Percentiles rank a stretch among this genome's conserved stretches.
Evolutionary conservation across 2,113 vertebrate genomes (phyloP).

Genomic region (Actenoides lindsayi): DNA sequence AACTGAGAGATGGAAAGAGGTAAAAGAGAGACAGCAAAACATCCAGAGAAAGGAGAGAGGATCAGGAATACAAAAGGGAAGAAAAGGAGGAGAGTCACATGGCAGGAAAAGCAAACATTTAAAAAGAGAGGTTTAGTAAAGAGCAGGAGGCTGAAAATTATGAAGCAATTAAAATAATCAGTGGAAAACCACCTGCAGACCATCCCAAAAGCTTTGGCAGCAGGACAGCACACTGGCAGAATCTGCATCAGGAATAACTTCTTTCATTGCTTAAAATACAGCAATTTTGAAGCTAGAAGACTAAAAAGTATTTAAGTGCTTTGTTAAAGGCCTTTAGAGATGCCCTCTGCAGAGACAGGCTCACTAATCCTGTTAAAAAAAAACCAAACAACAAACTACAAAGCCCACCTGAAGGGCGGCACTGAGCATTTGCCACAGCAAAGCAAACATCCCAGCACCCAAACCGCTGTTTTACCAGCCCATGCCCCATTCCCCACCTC

Average conservation of each 20-base stretch:
- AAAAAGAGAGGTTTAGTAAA: neutral
- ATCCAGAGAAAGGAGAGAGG: neutral
- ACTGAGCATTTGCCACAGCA: neutral
- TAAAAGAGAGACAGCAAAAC: neutral
- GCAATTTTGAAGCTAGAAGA: neutral
- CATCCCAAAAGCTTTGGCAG: neutral
- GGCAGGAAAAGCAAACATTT: neutral
- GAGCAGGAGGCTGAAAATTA: neutral
- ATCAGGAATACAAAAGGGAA: neutral
- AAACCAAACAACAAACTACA: neutral
- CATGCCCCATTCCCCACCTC: neutral
- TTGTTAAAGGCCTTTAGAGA: neutral
- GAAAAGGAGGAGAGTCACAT: neutral
- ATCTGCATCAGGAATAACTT: neutral
- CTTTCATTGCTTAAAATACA: neutral
- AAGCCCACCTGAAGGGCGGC: neutral
- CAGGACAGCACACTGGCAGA: neutral
- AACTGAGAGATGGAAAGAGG: neutral
- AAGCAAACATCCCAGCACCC: neutral
- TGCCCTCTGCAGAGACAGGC: neutral
- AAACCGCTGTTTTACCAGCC: neutral
- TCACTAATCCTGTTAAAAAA: neutral
- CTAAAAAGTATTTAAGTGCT: neutral
- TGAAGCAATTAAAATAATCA: constrained; percentile 3
- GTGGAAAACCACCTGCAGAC: neutral